Conservation (phyloP, 2,888 invertebrate species). For the Gasteruption jaculator region DNA sequence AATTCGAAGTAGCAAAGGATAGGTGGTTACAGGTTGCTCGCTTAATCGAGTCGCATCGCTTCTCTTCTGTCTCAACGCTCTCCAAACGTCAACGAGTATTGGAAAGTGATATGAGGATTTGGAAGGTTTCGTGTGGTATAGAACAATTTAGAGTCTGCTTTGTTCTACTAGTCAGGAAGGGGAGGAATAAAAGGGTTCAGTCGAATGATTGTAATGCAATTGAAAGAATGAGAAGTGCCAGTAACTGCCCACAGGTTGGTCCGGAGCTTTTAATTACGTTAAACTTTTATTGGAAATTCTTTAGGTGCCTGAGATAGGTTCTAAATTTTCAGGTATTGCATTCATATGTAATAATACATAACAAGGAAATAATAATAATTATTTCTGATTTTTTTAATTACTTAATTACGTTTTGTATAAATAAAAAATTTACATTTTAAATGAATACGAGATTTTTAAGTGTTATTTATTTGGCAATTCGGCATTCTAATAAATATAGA, state of each 20-base stretch:
- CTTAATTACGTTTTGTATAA: too few species aligned
- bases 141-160: conserved; percentile 32
- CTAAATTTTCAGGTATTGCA: too few species aligned
- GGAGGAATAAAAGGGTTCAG: conserved; percentile 13
- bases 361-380: too few species aligned
- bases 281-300: conserved; percentile 48
- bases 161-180: conserved; percentile 17
- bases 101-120: conserved; percentile 43
- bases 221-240: conserved; percentile 45
- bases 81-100: conserved; percentile 17
- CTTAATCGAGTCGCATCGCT: conserved; percentile 27
- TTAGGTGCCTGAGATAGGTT: too few species aligned
- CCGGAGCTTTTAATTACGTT: conserved; percentile 47
- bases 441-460: too few species aligned
- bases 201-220: conserved; percentile 42
- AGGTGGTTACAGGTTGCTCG: conserved; percentile 27
- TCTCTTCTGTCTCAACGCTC: conserved; percentile 9
- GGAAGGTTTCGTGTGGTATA: conserved; percentile 31
- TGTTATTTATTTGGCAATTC: too few species aligned
- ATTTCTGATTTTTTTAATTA: too few species aligned
- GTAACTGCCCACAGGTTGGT: conserved; percentile 44
- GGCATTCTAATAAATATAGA: too few species aligned
- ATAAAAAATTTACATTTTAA: too few species aligned
- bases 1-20: conserved; percentile 33
- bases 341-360: too few species aligned